Base-by-base conservation (phyloP, 2,797 vertebrate species). In the Gymnothorax javanicus region DNA sequence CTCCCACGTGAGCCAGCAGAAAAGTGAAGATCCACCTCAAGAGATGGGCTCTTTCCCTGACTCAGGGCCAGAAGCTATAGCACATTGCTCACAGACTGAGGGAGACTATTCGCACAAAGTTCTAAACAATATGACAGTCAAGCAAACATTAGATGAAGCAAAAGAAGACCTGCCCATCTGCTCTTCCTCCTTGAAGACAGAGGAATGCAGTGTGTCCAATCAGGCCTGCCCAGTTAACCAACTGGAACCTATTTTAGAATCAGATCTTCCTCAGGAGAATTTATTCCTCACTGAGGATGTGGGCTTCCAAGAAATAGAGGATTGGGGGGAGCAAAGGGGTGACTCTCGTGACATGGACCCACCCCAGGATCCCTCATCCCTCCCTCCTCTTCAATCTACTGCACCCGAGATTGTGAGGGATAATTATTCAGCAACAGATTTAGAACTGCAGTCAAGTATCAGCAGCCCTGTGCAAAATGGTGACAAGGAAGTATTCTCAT, bases 231-330 rank as follows among this genome's bases (percentile, higher is more conserved):
- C 71, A 62, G 69, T 89, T 17, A 87, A 88, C 58, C 88, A 86
- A 83, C 86, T 90, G 52, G 88, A 91, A 57, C 89, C 89, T 4
- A 88, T 89, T 90, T 71, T 89, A 79, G 89, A 91, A 85, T 82
- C 75, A 0, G 90, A 91, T 59, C 86, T 23, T 60, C 86, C 83
- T 83, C 84, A 85, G 56, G 88, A 92, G 20, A 87, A 62, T 83
- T 67, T 52, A 9, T 75, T 86, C 57, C 7, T 85, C 17, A 27
- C 85, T 12, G 85, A 90, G 59, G 84, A 73, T 58, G 69, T 84
- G 6, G 50, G 25, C 12, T 20, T 9, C 82, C 64, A 82, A 33
- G 62, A 82, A 15, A 73, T 52, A 23, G n/a, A 79, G 64, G 81
- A 82, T 20, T 85, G 69, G 71, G 84, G 33, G 58, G 75, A 71